Evolutionary conservation across 2,888 invertebrate genomes (phyloP).

Genomic region (Saturnia pavonia): DNA sequence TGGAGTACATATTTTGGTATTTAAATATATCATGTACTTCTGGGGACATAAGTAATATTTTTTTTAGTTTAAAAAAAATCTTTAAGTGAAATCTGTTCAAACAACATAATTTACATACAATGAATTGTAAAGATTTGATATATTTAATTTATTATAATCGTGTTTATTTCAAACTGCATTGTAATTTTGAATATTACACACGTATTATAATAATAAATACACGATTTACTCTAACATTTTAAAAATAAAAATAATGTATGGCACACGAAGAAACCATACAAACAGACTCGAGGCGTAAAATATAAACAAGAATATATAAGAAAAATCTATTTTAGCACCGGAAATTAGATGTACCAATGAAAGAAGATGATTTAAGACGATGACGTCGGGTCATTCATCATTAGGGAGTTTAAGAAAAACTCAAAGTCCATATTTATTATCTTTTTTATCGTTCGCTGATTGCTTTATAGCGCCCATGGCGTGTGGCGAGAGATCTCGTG

Average conservation of each 20-base stretch:
- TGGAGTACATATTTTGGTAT: too few species aligned
- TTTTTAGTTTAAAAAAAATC: too few species aligned
- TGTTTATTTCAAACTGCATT: too few species aligned
- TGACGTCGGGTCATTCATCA: conserved; percentile 12
- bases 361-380: conserved; percentile 8
- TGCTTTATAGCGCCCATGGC: not conserved
- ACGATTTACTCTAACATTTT: not conserved
- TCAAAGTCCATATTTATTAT: conserved; percentile 6
- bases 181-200: too few species aligned
- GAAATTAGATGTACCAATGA: conserved; percentile 5
- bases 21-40: too few species aligned
- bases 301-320: not conserved
- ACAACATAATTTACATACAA: too few species aligned
- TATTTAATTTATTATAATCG: too few species aligned
- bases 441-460: conserved; percentile 1
- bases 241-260: not conserved
- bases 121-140: too few species aligned
- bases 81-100: too few species aligned
- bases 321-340: conserved; percentile 6
- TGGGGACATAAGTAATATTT: too few species aligned
- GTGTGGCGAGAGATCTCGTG: not conserved
- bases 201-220: not conserved
- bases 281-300: not conserved
- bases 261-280: not conserved
- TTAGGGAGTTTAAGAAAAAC: conserved; percentile 10